Evolutionary conservation across 2,888 invertebrate species (phyloP), one percentile per base, ranked within the genome.

Genomic region (Rhodophaea formosa): DNA sequence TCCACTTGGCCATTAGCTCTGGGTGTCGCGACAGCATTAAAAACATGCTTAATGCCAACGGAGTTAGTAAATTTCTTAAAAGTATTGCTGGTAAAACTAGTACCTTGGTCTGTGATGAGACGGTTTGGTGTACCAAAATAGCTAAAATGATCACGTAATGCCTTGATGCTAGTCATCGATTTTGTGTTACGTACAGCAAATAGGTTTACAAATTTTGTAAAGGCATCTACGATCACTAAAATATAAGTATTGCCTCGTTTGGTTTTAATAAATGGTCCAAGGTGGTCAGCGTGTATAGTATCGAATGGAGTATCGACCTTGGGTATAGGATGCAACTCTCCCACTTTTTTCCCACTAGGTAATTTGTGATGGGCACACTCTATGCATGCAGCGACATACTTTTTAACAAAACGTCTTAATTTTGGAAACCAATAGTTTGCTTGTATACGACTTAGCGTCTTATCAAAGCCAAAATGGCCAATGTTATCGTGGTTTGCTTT

Each of bases 401-500:
- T 43, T 12, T 43, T 43, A 5, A 12, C n/a, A 12, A 57, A 64
- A 17, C 42, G 53, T 7, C 60, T 23, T 58, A 69, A 60, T 17
- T 59, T 62, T 8, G 64, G 61, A 32, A 70, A 68, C 66, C 65
- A 69, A 47, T 49, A 68, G 12, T 30, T 29, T 29, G 15, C 10
- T n/a, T 44, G 57, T 12, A 70, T 53, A 1, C 61, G 55, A 8
- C 59, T 0, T 1, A 82, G 12, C 7, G 60, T 62, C 53, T 65
- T 64, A 46, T 58, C 54, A 30, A 49, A 42, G 0, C 64, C 65
- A 43, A 68, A 56, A 53, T 66, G 64, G 0, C 65, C 72, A 0
- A 69, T 61, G n/a, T 68, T 77, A 51, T 86, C 83, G 56, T 86
- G 84, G 52, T 76, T 77, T 35, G 67, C 63, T 8, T 70, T 68